Conservation (phyloP, 2,113 vertebrate species). For the Laticauda laticaudata region DNA sequence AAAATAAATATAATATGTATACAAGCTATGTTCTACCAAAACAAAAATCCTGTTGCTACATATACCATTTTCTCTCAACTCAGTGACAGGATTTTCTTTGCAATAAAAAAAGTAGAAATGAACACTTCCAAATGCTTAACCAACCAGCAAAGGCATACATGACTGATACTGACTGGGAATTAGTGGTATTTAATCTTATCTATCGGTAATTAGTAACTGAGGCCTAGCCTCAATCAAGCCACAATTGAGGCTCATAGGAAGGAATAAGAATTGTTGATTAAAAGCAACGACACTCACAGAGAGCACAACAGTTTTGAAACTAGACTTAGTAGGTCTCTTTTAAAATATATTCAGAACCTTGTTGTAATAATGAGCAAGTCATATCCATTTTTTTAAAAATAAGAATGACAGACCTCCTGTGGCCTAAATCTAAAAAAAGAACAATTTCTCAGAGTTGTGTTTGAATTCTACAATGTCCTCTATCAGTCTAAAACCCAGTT, state of each 20-base stretch:
- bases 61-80: too few species aligned
- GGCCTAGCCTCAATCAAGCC: background rate
- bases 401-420: background rate
- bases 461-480: background rate
- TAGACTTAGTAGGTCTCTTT: background rate
- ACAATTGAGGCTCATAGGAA: background rate
- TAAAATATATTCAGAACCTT: background rate
- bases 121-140: background rate
- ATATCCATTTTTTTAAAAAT: background rate
- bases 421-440: background rate
- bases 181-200: background rate
- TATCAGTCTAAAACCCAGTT: background rate
- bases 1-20: background rate
- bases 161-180: background rate
- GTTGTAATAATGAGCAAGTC: background rate
- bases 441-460: background rate
- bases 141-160: background rate
- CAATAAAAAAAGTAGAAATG: background rate
- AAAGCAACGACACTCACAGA: background rate
- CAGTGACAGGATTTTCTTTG: too few species aligned
- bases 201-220: background rate
- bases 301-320: background rate
- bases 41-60: background rate
- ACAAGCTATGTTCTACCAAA: background rate
- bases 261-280: background rate